phyloP scores from a whole-genome alignment of 1,140 invertebrate genomes.

The Battus philenor region DNA sequence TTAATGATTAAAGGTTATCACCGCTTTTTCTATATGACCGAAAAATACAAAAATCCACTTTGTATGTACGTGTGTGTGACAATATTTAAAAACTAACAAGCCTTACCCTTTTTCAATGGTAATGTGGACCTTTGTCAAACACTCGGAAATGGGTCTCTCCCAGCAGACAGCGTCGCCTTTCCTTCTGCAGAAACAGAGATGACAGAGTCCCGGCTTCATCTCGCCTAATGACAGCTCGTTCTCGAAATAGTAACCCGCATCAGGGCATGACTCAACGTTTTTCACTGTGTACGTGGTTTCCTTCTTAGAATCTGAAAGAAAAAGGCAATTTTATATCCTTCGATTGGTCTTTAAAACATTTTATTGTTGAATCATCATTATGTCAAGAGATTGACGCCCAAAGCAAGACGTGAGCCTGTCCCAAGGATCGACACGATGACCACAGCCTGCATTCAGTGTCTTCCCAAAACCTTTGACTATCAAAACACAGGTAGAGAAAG shows the following conservation, averaged over 20 bases:
- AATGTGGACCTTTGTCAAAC: slow-evolving; percentile 33
- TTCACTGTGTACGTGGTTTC: slow-evolving; percentile 19
- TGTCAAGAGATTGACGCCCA: too few relatives aligned
- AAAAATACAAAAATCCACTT: too few relatives aligned
- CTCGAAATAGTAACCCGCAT: slow-evolving; percentile 41
- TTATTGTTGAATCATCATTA: background rate
- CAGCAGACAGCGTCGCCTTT: slow-evolving; percentile 40
- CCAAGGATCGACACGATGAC: too few relatives aligned
- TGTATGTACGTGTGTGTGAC: too few relatives aligned
- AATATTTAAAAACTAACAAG: too few relatives aligned
- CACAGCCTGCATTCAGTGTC: too few relatives aligned
- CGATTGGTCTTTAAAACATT: background rate
- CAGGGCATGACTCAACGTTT: slow-evolving; percentile 30
- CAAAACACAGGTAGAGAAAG: too few relatives aligned
- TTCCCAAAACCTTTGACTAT: too few relatives aligned
- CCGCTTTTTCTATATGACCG: too few relatives aligned
- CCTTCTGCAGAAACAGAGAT: slow-evolving; percentile 50
- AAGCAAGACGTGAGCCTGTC: too few relatives aligned
- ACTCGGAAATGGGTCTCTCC: slow-evolving; percentile 33
- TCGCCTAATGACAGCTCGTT: slow-evolving; percentile 22
- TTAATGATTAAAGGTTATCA: too few relatives aligned
- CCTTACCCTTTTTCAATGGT: slow-evolving; percentile 31
- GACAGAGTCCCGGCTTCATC: slow-evolving; percentile 25
- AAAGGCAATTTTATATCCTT: too few relatives aligned
- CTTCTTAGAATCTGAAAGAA: slow-evolving; percentile 20